phyloP scores from a whole-genome alignment of 2,797 vertebrate genomes.

The Pangasius sanitwongsei region DNA sequence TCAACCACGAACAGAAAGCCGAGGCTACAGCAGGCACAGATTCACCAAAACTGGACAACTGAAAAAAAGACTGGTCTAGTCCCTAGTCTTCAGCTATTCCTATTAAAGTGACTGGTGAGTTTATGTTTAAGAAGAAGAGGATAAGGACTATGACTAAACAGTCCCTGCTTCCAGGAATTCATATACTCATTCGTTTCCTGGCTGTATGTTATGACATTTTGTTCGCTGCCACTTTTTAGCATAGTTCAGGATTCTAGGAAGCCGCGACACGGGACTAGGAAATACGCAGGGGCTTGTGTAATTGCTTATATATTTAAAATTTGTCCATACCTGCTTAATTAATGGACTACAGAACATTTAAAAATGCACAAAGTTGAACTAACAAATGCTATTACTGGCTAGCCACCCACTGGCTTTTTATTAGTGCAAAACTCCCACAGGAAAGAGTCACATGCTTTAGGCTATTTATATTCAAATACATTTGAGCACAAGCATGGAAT shows the following conservation, averaged over 20 bases:
- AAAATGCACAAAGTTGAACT: background rate
- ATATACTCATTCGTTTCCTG: background rate
- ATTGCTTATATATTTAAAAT: background rate
- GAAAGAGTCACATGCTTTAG: background rate
- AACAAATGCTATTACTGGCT: background rate
- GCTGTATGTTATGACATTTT: background rate
- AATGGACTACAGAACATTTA: background rate
- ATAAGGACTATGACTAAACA: background rate
- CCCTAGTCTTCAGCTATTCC: background rate
- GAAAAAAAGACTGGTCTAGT: background rate
- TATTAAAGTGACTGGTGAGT: background rate
- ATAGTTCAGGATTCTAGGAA: background rate
- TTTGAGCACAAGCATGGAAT: background rate
- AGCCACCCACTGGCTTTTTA: background rate
- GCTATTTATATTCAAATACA: constrained; percentile 2
- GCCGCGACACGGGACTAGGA: background rate
- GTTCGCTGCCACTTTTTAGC: background rate
- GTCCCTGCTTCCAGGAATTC: background rate
- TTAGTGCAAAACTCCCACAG: background rate
- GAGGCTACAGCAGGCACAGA: background rate
- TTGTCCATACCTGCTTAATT: background rate
- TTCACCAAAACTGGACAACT: background rate
- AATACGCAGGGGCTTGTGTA: background rate
- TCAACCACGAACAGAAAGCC: background rate
- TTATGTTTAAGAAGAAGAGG: background rate